phyloP scores from a whole-genome alignment of 2,888 invertebrate species.

The Philereme vetulata region DNA sequence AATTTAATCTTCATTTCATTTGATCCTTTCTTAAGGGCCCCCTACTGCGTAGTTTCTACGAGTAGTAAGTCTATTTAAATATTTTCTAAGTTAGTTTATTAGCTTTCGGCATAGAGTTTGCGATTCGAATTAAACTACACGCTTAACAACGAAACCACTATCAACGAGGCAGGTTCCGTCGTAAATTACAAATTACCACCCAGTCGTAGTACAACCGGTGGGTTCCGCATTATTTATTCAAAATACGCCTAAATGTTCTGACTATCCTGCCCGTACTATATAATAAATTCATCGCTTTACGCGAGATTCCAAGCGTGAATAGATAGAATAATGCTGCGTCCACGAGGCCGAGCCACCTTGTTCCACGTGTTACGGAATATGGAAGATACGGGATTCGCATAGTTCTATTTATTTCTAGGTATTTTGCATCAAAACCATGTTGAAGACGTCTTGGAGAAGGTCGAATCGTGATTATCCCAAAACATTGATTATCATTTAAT shows the following conservation, averaged over 20 bases:
- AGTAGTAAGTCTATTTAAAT: no score
- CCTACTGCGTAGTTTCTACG: no score
- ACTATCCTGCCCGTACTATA: conserved; percentile 30
- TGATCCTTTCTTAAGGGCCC: no score
- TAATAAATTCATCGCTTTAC: conserved; percentile 38
- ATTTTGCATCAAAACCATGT: no score
- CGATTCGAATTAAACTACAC: background rate
- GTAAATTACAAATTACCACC: conserved; percentile 31
- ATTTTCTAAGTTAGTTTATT: no score
- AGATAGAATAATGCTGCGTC: conserved; percentile 14
- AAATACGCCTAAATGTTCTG: conserved; percentile 35
- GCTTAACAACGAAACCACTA: conserved; percentile 22
- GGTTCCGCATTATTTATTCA: conserved; percentile 38
- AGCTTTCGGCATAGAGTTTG: background rate
- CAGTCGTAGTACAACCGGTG: conserved; percentile 26
- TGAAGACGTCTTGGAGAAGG: no score
- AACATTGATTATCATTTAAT: no score
- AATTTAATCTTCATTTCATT: no score
- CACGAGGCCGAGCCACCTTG: background rate
- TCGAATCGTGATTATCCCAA: no score
- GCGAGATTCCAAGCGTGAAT: conserved; percentile 25
- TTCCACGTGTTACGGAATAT: background rate
- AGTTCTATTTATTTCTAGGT: no score
- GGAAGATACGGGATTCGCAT: no score
- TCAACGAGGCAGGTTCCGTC: conserved; percentile 13